Evolutionary conservation across 2,797 vertebrate species (phyloP), one percentile per base, ranked within the genome.

Genomic region (Rhinichthys osculus): DNA sequence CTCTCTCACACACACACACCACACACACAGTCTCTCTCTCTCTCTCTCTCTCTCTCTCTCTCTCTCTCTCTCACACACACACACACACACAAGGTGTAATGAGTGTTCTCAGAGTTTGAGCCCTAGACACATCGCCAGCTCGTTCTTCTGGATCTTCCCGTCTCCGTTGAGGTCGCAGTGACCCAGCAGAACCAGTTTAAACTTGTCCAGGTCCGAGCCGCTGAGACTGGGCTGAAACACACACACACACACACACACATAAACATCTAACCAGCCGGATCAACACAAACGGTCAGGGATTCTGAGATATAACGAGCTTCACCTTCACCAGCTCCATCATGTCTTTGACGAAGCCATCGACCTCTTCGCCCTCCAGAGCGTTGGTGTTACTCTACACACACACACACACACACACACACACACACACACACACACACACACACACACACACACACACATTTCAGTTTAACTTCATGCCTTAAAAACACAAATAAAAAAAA

Each of bases 291-390:
- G 30, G 13, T 64, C 14, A 33, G 27, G 27, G 27, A 33, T 10
- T n/a, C 54, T 23, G 54, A 9, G 42, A 44, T 11, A 13, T 27
- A 17, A 23, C 5, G 27, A 3, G 62, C 16, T 35, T 84, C 87
- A 98, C 98, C 97, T 97, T 97, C 13, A 98, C 98, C 78, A 99
- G 92, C 91, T 98, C 98, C 97, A 99, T 98, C 97, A 99, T 98
- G 88, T 99, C 98, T 90, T 98, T 99, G 77, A 98, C 98, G 92
- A 99, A 98, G 1, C 98, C 97, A 69, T 99, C 98, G 67, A 99
- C 98, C 92, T 99, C 98, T 14, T 97, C 96, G 5, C 97, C 98
- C 92, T 99, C 97, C 78, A 99, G 92, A 0, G 88, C 98, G 83
- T 97, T 97, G 0, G 97, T 98, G 93, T 97, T 95, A 93, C 96